Conservation (phyloP, 2,888 invertebrate species). For the Meghimatium bilineatum region DNA sequence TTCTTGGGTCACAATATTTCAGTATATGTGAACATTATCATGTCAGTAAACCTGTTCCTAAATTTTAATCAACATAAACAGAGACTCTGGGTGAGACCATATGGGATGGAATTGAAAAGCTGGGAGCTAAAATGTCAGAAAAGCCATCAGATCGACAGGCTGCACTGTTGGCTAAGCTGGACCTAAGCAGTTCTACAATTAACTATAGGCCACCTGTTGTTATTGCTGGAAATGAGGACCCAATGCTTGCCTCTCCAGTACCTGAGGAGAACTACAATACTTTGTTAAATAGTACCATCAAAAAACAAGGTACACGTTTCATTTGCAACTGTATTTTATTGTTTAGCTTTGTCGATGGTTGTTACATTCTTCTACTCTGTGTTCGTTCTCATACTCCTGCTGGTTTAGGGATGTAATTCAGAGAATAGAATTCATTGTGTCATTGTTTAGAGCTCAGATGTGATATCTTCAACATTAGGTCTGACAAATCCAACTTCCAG, state of each 20-base stretch:
- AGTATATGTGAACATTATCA: too few relatives aligned
- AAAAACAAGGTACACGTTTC: neutral
- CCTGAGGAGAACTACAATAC: neutral
- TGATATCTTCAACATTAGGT: too few relatives aligned
- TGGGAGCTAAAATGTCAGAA: slow-evolving; percentile 60
- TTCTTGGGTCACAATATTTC: too few relatives aligned
- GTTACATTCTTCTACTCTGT: too few relatives aligned
- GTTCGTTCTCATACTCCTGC: too few relatives aligned
- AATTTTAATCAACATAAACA: slow-evolving; percentile 41
- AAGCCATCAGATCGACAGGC: slow-evolving; percentile 58
- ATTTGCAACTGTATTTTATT: neutral
- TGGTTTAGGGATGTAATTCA: too few relatives aligned
- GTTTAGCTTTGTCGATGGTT: too few relatives aligned
- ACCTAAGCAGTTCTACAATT: slow-evolving; percentile 44
- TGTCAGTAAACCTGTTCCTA: too few relatives aligned
- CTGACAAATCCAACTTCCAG: too few relatives aligned
- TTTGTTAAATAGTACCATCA: neutral
- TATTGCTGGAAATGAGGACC: neutral
- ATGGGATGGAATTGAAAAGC: slow-evolving; percentile 56
- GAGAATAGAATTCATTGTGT: too few relatives aligned
- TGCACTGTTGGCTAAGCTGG: slow-evolving; percentile 58
- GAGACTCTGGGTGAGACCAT: slow-evolving; percentile 60
- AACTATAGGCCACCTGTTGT: slow-evolving; percentile 52
- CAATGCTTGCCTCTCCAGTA: neutral
- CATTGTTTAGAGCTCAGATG: too few relatives aligned